Evolutionary conservation across 2,113 vertebrate species (phyloP).

Genomic region (Chamaetylas fuelleborni): DNA sequence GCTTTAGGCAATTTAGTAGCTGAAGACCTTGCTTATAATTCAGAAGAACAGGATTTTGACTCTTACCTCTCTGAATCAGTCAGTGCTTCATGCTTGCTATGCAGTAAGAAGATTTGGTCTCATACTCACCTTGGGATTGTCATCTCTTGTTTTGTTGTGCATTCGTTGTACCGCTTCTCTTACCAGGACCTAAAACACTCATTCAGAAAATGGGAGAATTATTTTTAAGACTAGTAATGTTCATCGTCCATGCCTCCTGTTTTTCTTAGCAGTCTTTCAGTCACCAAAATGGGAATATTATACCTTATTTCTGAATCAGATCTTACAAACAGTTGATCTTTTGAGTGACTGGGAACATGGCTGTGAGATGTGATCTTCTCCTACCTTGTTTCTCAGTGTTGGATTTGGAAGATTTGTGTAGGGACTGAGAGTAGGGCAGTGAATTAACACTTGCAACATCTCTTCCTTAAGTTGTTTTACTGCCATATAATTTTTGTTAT

Average conservation of each 20-base stretch:
- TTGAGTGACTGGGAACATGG: background rate
- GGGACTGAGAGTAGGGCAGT: background rate
- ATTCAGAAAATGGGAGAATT: background rate
- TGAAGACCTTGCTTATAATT: background rate
- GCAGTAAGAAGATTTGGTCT: background rate
- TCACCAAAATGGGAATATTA: background rate
- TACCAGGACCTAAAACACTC: background rate
- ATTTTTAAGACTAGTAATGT: background rate
- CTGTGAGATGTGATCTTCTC: background rate
- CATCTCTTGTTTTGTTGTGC: background rate
- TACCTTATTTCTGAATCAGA: background rate
- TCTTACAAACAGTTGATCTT: background rate
- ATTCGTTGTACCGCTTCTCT: background rate
- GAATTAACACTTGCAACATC: background rate
- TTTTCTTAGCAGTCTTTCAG: background rate
- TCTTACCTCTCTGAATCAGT: background rate
- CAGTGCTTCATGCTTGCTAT: background rate
- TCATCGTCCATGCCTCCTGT: rapidly evolving
- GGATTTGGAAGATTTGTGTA: background rate
- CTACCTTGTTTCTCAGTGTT: background rate
- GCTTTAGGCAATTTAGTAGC: background rate
- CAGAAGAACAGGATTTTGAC: background rate
- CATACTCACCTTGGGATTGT: background rate
- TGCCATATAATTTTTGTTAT: background rate
- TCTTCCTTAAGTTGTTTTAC: background rate